These are phyloP conservation scores for Sardinella longiceps DNA, from an alignment of 2,797 vertebrate species.

Conservation along the genomic window DNA sequence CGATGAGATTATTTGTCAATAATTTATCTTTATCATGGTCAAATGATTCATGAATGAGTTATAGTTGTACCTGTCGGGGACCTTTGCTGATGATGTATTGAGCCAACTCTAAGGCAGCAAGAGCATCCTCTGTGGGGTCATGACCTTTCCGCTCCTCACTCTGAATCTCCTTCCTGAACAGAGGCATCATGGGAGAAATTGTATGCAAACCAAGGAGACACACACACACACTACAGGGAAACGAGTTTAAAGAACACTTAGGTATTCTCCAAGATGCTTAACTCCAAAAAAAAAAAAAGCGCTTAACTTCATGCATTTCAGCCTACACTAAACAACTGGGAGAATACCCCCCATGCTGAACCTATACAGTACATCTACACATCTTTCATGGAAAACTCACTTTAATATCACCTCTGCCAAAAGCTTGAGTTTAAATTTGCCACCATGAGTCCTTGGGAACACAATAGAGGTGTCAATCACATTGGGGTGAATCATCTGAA, in stretches of 20 bases:
- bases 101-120: slow-evolving; percentile 82
- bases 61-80: slow-evolving; percentile 77
- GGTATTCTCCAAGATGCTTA: too few relatives aligned
- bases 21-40: too few relatives aligned
- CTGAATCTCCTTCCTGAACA: slow-evolving; percentile 84
- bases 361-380: background rate
- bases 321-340: too few relatives aligned
- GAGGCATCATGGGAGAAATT: background rate
- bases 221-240: slow-evolving; percentile 26
- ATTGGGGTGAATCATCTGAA: slow-evolving; percentile 85
- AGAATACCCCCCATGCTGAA: too few relatives aligned
- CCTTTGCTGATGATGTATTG: slow-evolving; percentile 86
- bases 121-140: slow-evolving; percentile 85
- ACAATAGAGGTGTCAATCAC: slow-evolving; percentile 90
- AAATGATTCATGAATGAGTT: background rate
- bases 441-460: slow-evolving; percentile 76
- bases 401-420: slow-evolving; percentile 82
- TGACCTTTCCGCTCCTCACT: slow-evolving; percentile 75
- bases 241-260: background rate
- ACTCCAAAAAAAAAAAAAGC: too few relatives aligned
- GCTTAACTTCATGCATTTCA: too few relatives aligned
- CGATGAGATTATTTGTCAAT: too few relatives aligned
- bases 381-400: slow-evolving; percentile 68
- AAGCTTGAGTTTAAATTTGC: slow-evolving; percentile 85
- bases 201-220: background rate